phyloP scores from a whole-genome alignment of 2,113 vertebrate genomes.

The Phylloscopus trochilus region DNA sequence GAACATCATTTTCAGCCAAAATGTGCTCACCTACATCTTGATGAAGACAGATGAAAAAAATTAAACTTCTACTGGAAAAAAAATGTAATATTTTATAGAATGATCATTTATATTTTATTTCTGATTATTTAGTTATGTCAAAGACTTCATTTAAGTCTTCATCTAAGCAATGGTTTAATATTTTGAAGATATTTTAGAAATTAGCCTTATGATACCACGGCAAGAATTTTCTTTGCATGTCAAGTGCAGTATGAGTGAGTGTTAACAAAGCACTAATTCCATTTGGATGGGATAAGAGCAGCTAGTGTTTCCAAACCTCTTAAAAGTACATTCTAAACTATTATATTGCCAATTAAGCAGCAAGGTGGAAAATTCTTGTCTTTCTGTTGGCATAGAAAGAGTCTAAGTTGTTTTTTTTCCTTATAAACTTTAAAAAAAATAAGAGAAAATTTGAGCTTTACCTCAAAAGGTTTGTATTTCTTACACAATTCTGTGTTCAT shows the following conservation, averaged over 20 bases:
- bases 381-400: constrained; percentile 52
- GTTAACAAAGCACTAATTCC: constrained; percentile 67
- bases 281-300: constrained; percentile 56
- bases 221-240: constrained; percentile 26
- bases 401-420: not conserved
- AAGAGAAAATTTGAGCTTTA: constrained; percentile 26
- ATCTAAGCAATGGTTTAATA: not conserved
- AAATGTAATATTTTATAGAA: not conserved
- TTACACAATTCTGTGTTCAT: not conserved
- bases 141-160: not conserved
- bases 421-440: constrained; percentile 4
- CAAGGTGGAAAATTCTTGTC: constrained; percentile 74
- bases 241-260: not conserved
- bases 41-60: not conserved
- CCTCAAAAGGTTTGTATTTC: not conserved
- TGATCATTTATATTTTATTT: not conserved
- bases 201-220: not conserved
- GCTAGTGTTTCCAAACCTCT: constrained; percentile 49
- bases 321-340: constrained; percentile 49
- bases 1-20: constrained; percentile 23
- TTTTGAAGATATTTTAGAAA: not conserved
- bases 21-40: not conserved
- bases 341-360: constrained; percentile 66
- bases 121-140: not conserved
- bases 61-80: not conserved